Percentiles rank a stretch among this genome's conserved stretches.
phyloP scores from a whole-genome alignment of 2,113 vertebrate species.

The Pelmatolapia mariae region DNA sequence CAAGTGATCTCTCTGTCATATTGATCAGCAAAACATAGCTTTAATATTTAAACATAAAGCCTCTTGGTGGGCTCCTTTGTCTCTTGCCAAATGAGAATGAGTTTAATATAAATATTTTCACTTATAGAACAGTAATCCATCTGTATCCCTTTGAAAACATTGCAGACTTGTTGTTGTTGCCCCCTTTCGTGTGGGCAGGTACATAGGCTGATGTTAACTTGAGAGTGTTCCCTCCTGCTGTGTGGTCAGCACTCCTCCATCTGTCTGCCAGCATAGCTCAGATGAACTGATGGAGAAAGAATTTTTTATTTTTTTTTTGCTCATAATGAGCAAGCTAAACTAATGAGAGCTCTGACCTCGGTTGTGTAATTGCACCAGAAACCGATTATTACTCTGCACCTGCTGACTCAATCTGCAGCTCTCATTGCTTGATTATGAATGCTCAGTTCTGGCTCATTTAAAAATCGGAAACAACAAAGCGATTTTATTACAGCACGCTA shows the following conservation, averaged over 20 bases:
- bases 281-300: slow-evolving; percentile 5
- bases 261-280: slow-evolving; percentile 17
- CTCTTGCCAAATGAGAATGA: not conserved
- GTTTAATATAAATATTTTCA: not conserved
- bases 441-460: not conserved
- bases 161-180: not conserved
- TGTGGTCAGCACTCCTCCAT: slow-evolving; percentile 36
- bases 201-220: slow-evolving; percentile 29
- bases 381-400: slow-evolving; percentile 24
- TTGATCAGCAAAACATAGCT: slow-evolving; percentile 20
- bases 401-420: not conserved
- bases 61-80: not conserved
- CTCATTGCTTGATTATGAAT: not conserved
- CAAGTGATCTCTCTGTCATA: slow-evolving; percentile 29
- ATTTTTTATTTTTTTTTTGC: not conserved
- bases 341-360: slow-evolving; percentile 33
- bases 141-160: not conserved
- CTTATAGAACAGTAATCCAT: not conserved
- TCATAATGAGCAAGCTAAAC: not conserved
- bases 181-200: slow-evolving; percentile 13
- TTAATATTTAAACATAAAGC: slow-evolving; percentile 31
- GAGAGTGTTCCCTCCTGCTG: slow-evolving; percentile 5
- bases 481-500: not conserved
- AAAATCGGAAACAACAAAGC: not conserved
- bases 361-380: slow-evolving; percentile 39